A percentile compares a stretch with the other conserved stretches of the same genome.
phyloP scores from a whole-genome alignment of 2,797 vertebrate species.

The Sebastes minor region DNA sequence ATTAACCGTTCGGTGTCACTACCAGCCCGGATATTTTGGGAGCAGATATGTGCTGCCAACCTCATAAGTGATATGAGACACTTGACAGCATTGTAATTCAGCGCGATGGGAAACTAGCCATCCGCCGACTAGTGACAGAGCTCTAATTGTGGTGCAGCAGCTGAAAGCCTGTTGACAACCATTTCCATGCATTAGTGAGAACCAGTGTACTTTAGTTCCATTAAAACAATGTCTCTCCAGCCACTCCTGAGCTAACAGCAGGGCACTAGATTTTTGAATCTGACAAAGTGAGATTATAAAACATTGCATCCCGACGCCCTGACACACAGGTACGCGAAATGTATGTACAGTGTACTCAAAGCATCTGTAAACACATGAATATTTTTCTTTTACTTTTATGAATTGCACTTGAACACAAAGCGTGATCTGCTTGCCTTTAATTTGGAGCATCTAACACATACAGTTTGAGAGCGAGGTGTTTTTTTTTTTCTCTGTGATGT shows the following conservation, averaged over 20 bases:
- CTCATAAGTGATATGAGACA: conserved; percentile 74
- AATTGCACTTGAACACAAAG: neutral
- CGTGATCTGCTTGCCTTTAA: neutral
- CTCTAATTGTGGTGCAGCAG: conserved; percentile 73
- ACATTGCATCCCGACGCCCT: conserved; percentile 1
- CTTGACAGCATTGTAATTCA: conserved; percentile 79
- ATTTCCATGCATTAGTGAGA: conserved; percentile 77
- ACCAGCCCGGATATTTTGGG: conserved; percentile 64
- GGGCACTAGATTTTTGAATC: conserved; percentile 54
- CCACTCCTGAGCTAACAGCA: conserved; percentile 56
- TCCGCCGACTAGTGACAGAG: conserved; percentile 64
- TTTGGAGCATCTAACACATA: neutral
- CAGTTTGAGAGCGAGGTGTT: neutral
- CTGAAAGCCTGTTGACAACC: conserved; percentile 80
- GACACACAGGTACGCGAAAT: neutral
- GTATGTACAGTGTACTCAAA: neutral
- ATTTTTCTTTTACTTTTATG: conserved; percentile 5
- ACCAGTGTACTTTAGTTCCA: conserved; percentile 77
- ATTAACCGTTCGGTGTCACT: conserved; percentile 59
- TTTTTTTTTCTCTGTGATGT: conserved; percentile 3
- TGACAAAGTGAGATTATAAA: conserved; percentile 57
- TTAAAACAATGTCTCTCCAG: conserved; percentile 70
- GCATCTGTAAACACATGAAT: conserved; percentile 14
- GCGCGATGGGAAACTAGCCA: conserved; percentile 68
- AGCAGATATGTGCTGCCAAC: conserved; percentile 67